Evolutionary conservation across 2,888 invertebrate genomes (phyloP), one percentile per base, ranked within the genome.

Genomic region (Ormyrus labotus): DNA sequence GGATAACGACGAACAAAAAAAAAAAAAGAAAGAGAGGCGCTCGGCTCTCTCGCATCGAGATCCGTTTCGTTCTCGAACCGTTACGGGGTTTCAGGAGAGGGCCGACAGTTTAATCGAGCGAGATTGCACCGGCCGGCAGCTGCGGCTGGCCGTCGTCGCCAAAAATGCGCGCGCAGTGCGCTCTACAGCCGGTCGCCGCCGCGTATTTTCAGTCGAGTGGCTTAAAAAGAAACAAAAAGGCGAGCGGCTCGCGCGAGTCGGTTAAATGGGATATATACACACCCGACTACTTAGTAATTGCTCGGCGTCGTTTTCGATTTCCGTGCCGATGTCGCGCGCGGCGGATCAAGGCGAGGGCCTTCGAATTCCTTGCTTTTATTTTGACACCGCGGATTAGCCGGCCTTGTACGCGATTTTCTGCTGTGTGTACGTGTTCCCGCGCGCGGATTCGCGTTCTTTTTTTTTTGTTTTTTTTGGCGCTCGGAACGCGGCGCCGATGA

Each of bases 51-150:
- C 34, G 55, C 0, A 55, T 11, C 53, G 68, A n/a, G 55, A 11
- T 6, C 34, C 68, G 68, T 69, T 69, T 57, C 68, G 68, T n/a
- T 68, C 6, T 53, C 55, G 45, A 34, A 34, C 48, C 34, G 68
- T 68, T 48, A 13, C 47, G 8, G 58, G 69, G 50, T 70, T 70
- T 69, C 55, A 10, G 9, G 63, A 58, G 63, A 58, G 6, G 10
- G 13, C 47, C 48, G 70, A 70, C 58, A 58, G 70, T 58, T 70
- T 70, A 58, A 70, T 70, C 70, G 70, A 70, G 70, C 48, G 69
- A n/a, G 55, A 63, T 55, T 60, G 19, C 10, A 34, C 34, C n/a
- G 50, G 48, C 48, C 48, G 58, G 19, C 70, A 58, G 70, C 70
- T 58, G 69, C 57, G n/a, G 47, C 47, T 10, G 10, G 3, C n/a